A percentile compares a stretch with the other conserved stretches of the same genome.
Conservation (phyloP, 2,797 vertebrate species). For the Sphenopsis melanotis region DNA sequence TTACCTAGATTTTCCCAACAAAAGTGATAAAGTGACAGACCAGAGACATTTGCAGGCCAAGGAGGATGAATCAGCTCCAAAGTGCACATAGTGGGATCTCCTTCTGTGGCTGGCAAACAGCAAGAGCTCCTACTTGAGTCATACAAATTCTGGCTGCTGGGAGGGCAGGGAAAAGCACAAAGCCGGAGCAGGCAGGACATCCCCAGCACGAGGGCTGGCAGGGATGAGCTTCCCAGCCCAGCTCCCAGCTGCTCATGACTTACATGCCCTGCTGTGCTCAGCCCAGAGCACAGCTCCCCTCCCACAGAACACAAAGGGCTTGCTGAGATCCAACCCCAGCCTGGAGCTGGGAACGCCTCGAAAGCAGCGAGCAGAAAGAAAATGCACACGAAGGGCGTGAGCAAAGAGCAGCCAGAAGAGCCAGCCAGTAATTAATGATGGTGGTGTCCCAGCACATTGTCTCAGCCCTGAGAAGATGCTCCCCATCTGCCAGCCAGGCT, state of each 20-base stretch:
- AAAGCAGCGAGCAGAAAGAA: not conserved
- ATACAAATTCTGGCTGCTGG: not conserved
- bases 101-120: not conserved
- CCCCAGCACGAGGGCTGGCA: not conserved
- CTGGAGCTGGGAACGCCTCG: not conserved
- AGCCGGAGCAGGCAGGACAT: not conserved
- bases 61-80: slow-evolving; percentile 77
- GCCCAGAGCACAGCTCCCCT: not conserved
- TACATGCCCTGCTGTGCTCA: fast-evolving
- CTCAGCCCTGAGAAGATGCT: not conserved
- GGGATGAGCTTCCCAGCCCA: not conserved
- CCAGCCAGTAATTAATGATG: not conserved
- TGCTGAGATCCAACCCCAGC: not conserved
- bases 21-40: slow-evolving; percentile 18
- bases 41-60: not conserved
- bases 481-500: not conserved
- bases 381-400: not conserved
- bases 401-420: not conserved
- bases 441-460: not conserved
- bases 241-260: not conserved
- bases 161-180: not conserved
- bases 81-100: not conserved
- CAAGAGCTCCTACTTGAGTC: not conserved
- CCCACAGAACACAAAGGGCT: not conserved
- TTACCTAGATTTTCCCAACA: not conserved